Evolutionary conservation across 2,113 vertebrate genomes (phyloP).

Genomic region (Hippocampus zosterae): DNA sequence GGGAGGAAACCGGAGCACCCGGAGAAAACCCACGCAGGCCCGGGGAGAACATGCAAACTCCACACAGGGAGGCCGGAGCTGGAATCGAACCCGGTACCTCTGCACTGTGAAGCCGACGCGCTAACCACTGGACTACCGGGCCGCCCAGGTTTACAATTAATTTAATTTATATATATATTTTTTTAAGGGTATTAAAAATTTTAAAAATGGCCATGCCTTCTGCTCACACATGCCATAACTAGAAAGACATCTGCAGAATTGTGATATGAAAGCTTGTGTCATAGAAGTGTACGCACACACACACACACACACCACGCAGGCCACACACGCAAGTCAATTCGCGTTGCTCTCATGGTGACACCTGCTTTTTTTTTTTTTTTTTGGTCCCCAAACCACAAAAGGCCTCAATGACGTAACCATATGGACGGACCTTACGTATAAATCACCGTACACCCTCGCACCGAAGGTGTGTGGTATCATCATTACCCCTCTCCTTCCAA

Average conservation of each 20-base stretch:
- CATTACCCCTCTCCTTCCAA: constrained; percentile 7
- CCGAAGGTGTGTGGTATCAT: constrained; percentile 21
- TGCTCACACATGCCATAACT: constrained; percentile 11
- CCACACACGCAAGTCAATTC: constrained; percentile 9
- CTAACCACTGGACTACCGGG: no score
- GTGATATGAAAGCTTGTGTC: constrained; percentile 41
- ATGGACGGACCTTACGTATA: background rate
- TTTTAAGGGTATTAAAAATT: background rate
- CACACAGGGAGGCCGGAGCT: no score
- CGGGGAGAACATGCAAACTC: no score
- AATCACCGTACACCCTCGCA: constrained; percentile 16
- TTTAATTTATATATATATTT: background rate
- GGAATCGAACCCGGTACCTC: no score
- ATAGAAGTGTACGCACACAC: constrained; percentile 10
- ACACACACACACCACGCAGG: background rate
- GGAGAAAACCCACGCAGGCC: no score
- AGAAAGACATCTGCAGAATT: constrained; percentile 51
- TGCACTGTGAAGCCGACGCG: no score
- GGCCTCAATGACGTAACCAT: background rate
- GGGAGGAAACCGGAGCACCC: no score
- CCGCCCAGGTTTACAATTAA: constrained; percentile 34
- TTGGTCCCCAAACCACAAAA: background rate
- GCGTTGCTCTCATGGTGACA: background rate
- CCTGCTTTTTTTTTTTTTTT: background rate
- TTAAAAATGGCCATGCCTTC: constrained; percentile 14